These are phyloP conservation scores for Eupithecia subumbrata DNA, from an alignment of 2,888 invertebrate species.

Conservation along the genomic window DNA sequence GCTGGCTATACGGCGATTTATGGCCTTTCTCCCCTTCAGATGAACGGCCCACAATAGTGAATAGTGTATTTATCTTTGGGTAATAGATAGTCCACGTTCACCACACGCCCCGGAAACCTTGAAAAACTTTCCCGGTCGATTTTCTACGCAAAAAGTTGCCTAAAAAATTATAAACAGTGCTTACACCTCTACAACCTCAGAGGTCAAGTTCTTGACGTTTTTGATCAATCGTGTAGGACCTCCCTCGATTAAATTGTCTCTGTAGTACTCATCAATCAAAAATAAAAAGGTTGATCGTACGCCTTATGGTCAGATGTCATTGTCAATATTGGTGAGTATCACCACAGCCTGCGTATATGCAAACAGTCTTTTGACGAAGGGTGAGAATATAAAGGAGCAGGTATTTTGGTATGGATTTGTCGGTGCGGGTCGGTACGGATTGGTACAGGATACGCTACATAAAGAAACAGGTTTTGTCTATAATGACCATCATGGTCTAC, in stretches of 20 bases:
- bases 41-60: slow-evolving; percentile 30
- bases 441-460: too few relatives aligned
- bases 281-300: not conserved
- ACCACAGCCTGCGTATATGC: not conserved
- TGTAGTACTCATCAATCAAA: not conserved
- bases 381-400: too few relatives aligned
- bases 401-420: too few relatives aligned
- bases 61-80: slow-evolving; percentile 26
- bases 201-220: not conserved
- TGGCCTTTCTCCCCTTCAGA: slow-evolving; percentile 29
- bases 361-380: too few relatives aligned
- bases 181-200: not conserved
- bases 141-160: not conserved
- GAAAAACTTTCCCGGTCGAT: not conserved
- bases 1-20: slow-evolving; percentile 58
- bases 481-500: too few relatives aligned
- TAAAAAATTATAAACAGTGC: not conserved
- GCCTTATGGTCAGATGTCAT: not conserved
- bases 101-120: not conserved
- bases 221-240: not conserved
- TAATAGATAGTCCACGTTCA: slow-evolving; percentile 12
- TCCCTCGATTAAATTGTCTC: not conserved
- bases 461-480: too few relatives aligned
- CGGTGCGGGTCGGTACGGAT: too few relatives aligned
- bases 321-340: not conserved